Conservation (phyloP, 2,113 vertebrate species). For the Cheilinus undulatus region DNA sequence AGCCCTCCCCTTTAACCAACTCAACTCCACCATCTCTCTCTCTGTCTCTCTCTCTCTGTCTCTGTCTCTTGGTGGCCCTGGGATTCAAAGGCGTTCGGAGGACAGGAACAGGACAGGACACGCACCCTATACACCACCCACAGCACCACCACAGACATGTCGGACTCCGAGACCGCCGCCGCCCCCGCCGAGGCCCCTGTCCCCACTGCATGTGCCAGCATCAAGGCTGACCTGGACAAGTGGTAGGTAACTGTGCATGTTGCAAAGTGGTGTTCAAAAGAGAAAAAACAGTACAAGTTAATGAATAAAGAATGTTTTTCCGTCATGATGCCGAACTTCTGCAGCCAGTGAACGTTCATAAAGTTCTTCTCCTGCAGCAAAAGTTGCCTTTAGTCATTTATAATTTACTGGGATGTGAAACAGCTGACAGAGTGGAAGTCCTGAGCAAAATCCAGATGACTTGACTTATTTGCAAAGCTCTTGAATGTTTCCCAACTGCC, state of each 20-base stretch:
- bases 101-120: constrained; percentile 68
- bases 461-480: background rate
- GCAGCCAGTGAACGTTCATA: background rate
- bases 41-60: constrained; percentile 54
- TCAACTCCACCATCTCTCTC: constrained; percentile 46
- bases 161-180: constrained; percentile 79
- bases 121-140: constrained; percentile 36
- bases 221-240: constrained; percentile 86
- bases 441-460: background rate
- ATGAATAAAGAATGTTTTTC: background rate
- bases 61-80: constrained; percentile 59
- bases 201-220: constrained; percentile 75
- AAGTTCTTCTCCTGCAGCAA: background rate
- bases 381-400: background rate
- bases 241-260: constrained; percentile 75
- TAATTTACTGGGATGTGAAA: no score
- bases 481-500: background rate
- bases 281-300: background rate
- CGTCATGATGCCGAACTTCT: background rate
- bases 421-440: background rate
- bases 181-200: constrained; percentile 76
- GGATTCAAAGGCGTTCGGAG: constrained; percentile 66
- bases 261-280: background rate
- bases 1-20: constrained; percentile 57
- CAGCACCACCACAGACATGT: constrained; percentile 76